These are phyloP conservation scores for Nephotettix cincticeps DNA, from an alignment of 1,140 invertebrate species.

Conservation along the genomic window DNA sequence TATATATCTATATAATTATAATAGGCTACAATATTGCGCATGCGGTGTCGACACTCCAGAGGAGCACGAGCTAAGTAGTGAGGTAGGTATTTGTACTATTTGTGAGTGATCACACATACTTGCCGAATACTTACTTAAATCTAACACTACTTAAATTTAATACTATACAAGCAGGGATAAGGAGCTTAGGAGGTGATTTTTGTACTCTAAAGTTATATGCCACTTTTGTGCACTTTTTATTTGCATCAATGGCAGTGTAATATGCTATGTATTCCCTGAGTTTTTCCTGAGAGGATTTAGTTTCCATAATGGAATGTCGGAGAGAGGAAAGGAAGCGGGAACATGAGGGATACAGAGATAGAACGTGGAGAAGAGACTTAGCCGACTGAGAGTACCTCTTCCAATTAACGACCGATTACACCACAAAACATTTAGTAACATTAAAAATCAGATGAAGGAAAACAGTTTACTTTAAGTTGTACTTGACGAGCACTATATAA, in stretches of 20 bases:
- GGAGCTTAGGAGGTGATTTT: neutral
- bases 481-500: slow-evolving; percentile 21
- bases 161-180: slow-evolving; percentile 4
- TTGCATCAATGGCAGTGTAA: slow-evolving; percentile 10
- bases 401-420: slow-evolving; percentile 27
- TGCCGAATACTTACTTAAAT: neutral
- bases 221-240: neutral
- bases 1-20: neutral
- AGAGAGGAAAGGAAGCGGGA: neutral
- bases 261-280: neutral
- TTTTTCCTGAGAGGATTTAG: neutral
- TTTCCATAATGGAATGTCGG: slow-evolving; percentile 24
- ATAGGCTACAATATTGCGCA: neutral
- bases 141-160: neutral
- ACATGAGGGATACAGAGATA: neutral
- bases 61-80: neutral
- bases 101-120: slow-evolving; percentile 3
- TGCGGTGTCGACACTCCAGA: neutral
- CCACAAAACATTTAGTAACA: slow-evolving; percentile 23
- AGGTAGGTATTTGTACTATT: neutral
- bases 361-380: neutral
- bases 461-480: slow-evolving; percentile 10
- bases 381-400: slow-evolving; percentile 33
- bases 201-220: neutral
- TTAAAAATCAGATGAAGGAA: slow-evolving; percentile 23